phyloP scores from a whole-genome alignment of 2,113 vertebrate species.

The Gavia stellata region DNA sequence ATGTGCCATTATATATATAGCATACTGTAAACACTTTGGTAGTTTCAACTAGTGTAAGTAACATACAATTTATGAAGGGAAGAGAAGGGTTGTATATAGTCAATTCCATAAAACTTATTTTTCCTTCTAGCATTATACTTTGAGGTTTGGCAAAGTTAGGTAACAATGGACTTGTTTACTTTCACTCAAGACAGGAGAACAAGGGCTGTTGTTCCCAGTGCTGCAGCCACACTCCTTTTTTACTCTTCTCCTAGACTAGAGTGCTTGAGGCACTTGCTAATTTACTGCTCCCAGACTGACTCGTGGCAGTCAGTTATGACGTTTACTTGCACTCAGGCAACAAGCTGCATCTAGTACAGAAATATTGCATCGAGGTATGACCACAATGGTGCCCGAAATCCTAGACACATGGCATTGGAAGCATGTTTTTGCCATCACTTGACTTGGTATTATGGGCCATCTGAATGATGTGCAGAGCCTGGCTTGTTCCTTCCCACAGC shows the following conservation, averaged over 20 bases:
- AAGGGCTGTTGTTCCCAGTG: neutral
- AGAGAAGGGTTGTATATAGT: slow-evolving; percentile 18
- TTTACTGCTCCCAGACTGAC: slow-evolving; percentile 6
- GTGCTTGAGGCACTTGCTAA: slow-evolving; percentile 34
- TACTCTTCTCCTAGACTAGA: slow-evolving; percentile 29
- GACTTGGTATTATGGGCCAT: slow-evolving; percentile 15
- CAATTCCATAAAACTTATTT: slow-evolving; percentile 33
- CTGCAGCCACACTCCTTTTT: slow-evolving; percentile 43
- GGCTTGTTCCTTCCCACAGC: neutral
- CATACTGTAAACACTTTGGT: slow-evolving; percentile 3
- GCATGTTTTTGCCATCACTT: slow-evolving; percentile 50
- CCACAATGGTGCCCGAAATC: slow-evolving; percentile 75
- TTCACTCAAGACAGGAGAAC: slow-evolving; percentile 26
- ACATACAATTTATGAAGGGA: slow-evolving; percentile 30
- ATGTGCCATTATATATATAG: slow-evolving; percentile 52
- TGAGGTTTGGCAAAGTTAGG: slow-evolving; percentile 9
- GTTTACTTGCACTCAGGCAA: slow-evolving; percentile 61
- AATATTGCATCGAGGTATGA: slow-evolving; percentile 67
- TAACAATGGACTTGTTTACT: slow-evolving; percentile 33
- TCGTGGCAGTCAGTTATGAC: neutral
- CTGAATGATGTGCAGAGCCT: neutral
- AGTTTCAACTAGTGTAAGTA: slow-evolving; percentile 27
- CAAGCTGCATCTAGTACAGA: slow-evolving; percentile 26
- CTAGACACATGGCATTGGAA: slow-evolving; percentile 69
- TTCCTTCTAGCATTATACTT: slow-evolving; percentile 37